Evolutionary conservation across 2,888 invertebrate species (phyloP).

Genomic region (Platypus cylindrus): DNA sequence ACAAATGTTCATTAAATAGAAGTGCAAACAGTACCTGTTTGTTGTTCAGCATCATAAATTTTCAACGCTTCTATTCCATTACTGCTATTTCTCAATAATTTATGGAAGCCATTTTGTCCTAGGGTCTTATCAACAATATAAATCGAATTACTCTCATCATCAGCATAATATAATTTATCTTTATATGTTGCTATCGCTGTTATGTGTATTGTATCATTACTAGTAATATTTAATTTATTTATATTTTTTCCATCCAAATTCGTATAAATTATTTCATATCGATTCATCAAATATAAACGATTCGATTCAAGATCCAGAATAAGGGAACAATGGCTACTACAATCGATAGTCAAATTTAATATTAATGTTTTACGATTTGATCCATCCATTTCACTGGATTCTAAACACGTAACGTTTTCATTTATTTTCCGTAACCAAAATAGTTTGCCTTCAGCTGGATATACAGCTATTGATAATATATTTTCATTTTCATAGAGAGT

Average conservation of each 20-base stretch:
- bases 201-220: conserved; percentile 40
- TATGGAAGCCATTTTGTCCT: conserved; percentile 34
- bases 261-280: conserved; percentile 41
- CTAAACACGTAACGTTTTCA: conserved; percentile 24
- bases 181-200: conserved; percentile 55
- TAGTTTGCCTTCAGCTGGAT: conserved; percentile 48
- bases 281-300: conserved; percentile 58
- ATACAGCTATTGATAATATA: conserved; percentile 54
- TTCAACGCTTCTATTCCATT: conserved; percentile 46
- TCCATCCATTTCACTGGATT: conserved; percentile 56
- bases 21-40: conserved; percentile 35
- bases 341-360: conserved; percentile 25
- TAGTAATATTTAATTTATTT: conserved; percentile 25
- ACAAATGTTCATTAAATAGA: neutral
- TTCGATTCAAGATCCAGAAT: conserved; percentile 25
- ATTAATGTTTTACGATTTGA: conserved; percentile 32
- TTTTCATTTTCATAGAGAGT: conserved; percentile 31
- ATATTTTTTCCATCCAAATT: conserved; percentile 24
- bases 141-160: conserved; percentile 51
- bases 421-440: conserved; percentile 37
- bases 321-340: conserved; percentile 27
- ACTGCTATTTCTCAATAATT: conserved; percentile 37
- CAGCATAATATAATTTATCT: conserved; percentile 53
- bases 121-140: conserved; percentile 48
- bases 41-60: conserved; percentile 57